Evolutionary conservation across 2,797 vertebrate genomes (phyloP).

Genomic region (Stomatorhinus walkeri): DNA sequence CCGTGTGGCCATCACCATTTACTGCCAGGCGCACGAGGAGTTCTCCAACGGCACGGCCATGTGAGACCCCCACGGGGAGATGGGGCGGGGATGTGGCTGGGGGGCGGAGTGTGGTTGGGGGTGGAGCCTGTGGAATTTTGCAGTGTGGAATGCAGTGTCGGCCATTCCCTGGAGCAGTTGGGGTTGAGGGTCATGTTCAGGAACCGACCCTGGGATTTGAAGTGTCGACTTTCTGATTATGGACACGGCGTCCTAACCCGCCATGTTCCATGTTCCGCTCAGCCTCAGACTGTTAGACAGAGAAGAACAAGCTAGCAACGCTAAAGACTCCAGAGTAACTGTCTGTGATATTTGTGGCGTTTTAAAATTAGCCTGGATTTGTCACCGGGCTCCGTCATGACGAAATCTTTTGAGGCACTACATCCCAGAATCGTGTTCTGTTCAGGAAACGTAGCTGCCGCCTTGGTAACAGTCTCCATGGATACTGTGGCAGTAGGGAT

Average conservation of each 20-base stretch:
- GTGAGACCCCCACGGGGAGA: constrained; percentile 59
- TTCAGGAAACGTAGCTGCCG: not conserved
- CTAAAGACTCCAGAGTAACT: not conserved
- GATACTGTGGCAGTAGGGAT: not conserved
- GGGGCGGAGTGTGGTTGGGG: not conserved
- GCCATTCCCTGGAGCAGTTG: not conserved
- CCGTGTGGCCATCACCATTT: constrained; percentile 90
- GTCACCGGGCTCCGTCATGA: not conserved
- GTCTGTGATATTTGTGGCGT: not conserved
- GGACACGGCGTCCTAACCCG: not conserved
- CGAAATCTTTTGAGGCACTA: not conserved
- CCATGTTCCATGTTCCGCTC: not conserved
- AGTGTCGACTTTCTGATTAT: not conserved
- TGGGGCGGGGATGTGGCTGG: not conserved
- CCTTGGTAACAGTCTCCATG: constrained; percentile 16
- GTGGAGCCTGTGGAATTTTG: not conserved
- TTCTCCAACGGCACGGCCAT: constrained; percentile 87
- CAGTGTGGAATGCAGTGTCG: not conserved
- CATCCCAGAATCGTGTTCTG: not conserved
- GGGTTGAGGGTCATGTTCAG: not conserved
- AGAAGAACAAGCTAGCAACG: not conserved
- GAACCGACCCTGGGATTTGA: not conserved
- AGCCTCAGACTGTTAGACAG: not conserved
- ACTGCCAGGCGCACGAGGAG: constrained; percentile 92
- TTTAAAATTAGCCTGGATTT: not conserved